Base-by-base conservation (phyloP, 2,888 invertebrate species). In the Oscheius onirici region DNA sequence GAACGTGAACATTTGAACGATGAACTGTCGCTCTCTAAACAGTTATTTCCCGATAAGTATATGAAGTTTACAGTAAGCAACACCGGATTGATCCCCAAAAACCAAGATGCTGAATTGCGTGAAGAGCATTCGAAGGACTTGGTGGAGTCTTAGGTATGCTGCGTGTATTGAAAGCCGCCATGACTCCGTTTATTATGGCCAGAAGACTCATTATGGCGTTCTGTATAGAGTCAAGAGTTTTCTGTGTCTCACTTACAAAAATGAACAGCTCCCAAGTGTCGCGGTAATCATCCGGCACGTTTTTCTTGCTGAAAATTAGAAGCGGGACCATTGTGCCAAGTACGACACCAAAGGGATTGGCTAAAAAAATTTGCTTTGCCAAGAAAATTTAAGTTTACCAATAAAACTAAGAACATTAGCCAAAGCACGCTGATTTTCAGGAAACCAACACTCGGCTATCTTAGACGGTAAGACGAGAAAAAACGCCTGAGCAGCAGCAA, bases 371-470 rank as follows among this genome's bases (percentile, higher is more conserved):
- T n/a, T n/a, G n/a, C n/a, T n/a, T n/a, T n/a, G n/a, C n/a, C n/a
- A n/a, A n/a, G n/a, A n/a, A n/a, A n/a, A n/a, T n/a, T n/a, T n/a
- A n/a, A 49, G 41, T 71, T 46, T 1, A 83, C 84, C 85, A 24
- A 84, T 81, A 69, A 86, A 86, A 13, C 82, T 80, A 11, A 86
- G 73, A 1, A 84, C 81, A 73, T 86, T 86, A 6, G 86, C 83
- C n/a, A 86, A 73, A 8, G 86, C 81, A 40, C 86, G 67, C 72
- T 86, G 86, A 55, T 85, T 71, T 46, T 80, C 81, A 15, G 82
- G 73, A 51, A 86, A 86, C 86, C 86, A 86, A 51, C 81, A 82
- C 69, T 86, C 86, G 17, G 86, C 86, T n/a, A 86, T 85, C 73
- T 79, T 79, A 49, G 78, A 77, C 0, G 80, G 78, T 17, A 86